These are phyloP conservation scores for Plagodis dolabraria DNA, from an alignment of 2,888 invertebrate species.

Conservation along the genomic window DNA sequence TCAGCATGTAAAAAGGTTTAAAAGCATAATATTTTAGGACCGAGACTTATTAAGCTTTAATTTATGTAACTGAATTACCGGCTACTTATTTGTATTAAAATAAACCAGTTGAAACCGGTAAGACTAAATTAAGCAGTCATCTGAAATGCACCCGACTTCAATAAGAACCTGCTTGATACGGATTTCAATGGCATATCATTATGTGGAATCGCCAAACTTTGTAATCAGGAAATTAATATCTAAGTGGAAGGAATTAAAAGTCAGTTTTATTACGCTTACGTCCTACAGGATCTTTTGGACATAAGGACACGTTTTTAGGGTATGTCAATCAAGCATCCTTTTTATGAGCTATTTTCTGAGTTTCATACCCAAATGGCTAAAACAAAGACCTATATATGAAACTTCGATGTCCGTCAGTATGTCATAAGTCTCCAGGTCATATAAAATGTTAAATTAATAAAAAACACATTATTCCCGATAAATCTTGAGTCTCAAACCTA, in stretches of 20 bases:
- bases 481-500: too few species aligned
- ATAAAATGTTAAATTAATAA: too few species aligned
- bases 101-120: conserved; percentile 19
- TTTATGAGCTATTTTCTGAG: too few species aligned
- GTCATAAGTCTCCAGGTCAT: too few species aligned
- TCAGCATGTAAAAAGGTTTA: too few species aligned
- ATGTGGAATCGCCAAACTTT: conserved; percentile 5
- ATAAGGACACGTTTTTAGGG: not conserved
- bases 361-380: too few species aligned
- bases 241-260: not conserved
- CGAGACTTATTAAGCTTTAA: not conserved
- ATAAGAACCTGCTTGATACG: conserved; percentile 10
- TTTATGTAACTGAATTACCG: not conserved
- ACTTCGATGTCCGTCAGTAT: too few species aligned
- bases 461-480: too few species aligned
- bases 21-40: too few species aligned
- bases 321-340: too few species aligned
- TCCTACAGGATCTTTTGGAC: not conserved
- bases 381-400: too few species aligned
- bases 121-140: conserved; percentile 17
- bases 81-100: conserved; percentile 7
- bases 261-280: not conserved
- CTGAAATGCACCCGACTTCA: conserved; percentile 15
- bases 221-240: not conserved
- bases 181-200: conserved; percentile 1